phyloP scores from a whole-genome alignment of 1,140 invertebrate species.

The Drosophila cardini region DNA sequence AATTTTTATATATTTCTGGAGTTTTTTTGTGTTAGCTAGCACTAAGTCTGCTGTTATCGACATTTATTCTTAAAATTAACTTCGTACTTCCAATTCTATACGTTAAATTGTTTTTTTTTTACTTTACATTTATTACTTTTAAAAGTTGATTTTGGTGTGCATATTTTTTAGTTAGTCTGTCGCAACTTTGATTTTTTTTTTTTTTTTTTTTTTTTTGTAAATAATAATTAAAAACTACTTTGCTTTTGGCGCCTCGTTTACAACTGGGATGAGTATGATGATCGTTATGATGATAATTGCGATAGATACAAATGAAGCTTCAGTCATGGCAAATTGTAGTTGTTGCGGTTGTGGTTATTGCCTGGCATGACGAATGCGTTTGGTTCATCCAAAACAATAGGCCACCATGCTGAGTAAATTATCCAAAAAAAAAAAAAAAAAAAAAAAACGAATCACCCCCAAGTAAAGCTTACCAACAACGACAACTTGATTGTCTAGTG shows the following conservation, averaged over 20 bases:
- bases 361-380: conserved; percentile 40
- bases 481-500: conserved; percentile 36
- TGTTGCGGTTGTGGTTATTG: conserved; percentile 4
- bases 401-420: conserved; percentile 39
- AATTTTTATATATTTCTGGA: no score
- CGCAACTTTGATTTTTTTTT: conserved; percentile 12
- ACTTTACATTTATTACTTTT: no score
- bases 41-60: no score
- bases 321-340: conserved; percentile 40
- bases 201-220: conserved; percentile 33
- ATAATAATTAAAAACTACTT: conserved; percentile 80
- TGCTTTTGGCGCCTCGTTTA: conserved; percentile 53
- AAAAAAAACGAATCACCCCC: conserved; percentile 20
- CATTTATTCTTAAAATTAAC: no score
- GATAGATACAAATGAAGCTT: conserved; percentile 34
- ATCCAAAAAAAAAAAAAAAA: conserved; percentile 13
- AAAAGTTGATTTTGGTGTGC: no score
- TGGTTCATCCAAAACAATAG: conserved; percentile 30
- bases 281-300: conserved; percentile 21
- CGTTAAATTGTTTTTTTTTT: no score
- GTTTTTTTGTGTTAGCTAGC: no score
- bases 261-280: conserved; percentile 28
- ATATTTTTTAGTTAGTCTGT: not conserved
- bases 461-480: conserved; percentile 1
- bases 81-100: no score